A percentile compares a stretch with the other conserved stretches of the same genome.
These are phyloP conservation scores for Alloscopus bannaensis DNA, from an alignment of 2,888 invertebrate species.

Conservation along the genomic window DNA sequence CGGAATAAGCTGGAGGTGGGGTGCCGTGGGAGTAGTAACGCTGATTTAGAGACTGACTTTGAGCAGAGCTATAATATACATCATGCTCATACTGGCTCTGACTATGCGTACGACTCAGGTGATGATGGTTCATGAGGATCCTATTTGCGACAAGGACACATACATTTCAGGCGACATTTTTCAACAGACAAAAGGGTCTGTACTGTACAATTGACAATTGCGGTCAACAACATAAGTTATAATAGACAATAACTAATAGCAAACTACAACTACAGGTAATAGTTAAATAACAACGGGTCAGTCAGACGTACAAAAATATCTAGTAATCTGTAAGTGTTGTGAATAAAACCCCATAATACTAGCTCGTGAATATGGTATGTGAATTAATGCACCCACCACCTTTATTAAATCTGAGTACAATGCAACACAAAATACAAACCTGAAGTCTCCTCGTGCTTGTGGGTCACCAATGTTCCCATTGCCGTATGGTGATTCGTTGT, in stretches of 20 bases:
- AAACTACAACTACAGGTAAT: neutral
- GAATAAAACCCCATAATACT: too few relatives aligned
- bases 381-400: too few relatives aligned
- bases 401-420: conserved; percentile 12
- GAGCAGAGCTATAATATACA: conserved; percentile 65
- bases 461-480: conserved; percentile 65
- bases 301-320: too few relatives aligned
- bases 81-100: conserved; percentile 71
- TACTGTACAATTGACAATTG: neutral
- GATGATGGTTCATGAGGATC: conserved; percentile 62
- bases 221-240: too few relatives aligned
- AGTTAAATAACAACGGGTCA: too few relatives aligned
- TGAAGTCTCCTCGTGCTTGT: conserved; percentile 70
- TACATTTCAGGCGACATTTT: conserved; percentile 54
- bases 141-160: conserved; percentile 65
- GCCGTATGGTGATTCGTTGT: conserved; percentile 68
- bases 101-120: conserved; percentile 70
- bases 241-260: too few relatives aligned
- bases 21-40: conserved; percentile 67
- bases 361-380: too few relatives aligned
- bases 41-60: conserved; percentile 62
- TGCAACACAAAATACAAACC: conserved; percentile 71
- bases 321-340: too few relatives aligned
- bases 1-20: conserved; percentile 69
- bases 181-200: too few relatives aligned